A percentile compares a stretch with the other conserved stretches of the same genome.
These are phyloP conservation scores for Halcyon chelicuti DNA, from an alignment of 2,797 vertebrate genomes.

Conservation along the genomic window DNA sequence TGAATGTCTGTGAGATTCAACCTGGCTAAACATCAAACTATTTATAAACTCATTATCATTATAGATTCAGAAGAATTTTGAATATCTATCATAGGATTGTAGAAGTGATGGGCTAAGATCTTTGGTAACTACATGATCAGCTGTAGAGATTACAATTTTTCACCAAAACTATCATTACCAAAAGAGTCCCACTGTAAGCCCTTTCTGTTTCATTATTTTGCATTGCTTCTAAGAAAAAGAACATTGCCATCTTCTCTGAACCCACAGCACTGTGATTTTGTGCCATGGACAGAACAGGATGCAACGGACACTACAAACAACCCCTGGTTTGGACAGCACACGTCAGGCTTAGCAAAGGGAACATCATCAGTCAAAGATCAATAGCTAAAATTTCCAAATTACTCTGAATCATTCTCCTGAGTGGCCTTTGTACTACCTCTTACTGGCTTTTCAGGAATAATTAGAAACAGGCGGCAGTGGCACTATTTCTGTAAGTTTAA, in stretches of 20 bases:
- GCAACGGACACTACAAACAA: not conserved
- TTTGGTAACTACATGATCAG: not conserved
- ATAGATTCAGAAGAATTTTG: not conserved
- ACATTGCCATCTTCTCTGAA: not conserved
- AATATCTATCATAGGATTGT: not conserved
- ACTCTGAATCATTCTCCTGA: constrained; percentile 27
- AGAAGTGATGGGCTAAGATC: not conserved
- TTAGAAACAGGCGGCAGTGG: constrained; percentile 33
- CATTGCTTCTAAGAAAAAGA: not conserved
- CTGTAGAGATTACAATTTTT: not conserved
- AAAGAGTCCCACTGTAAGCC: not conserved
- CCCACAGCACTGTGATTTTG: not conserved
- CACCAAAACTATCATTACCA: not conserved
- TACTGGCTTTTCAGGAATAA: constrained; percentile 40
- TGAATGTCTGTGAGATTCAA: not conserved
- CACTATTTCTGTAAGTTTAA: constrained; percentile 19
- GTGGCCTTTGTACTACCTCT: not conserved
- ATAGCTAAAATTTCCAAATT: not conserved
- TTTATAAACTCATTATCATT: not conserved
- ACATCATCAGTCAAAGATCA: not conserved
- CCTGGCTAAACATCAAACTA: not conserved
- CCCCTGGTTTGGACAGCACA: not conserved
- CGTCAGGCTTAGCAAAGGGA: not conserved
- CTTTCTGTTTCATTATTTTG: not conserved
- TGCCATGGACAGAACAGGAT: not conserved